Evolutionary conservation across 2,888 invertebrate genomes (phyloP), one percentile per base, ranked within the genome.

Genomic region (Scelioninae gen. 2): DNA sequence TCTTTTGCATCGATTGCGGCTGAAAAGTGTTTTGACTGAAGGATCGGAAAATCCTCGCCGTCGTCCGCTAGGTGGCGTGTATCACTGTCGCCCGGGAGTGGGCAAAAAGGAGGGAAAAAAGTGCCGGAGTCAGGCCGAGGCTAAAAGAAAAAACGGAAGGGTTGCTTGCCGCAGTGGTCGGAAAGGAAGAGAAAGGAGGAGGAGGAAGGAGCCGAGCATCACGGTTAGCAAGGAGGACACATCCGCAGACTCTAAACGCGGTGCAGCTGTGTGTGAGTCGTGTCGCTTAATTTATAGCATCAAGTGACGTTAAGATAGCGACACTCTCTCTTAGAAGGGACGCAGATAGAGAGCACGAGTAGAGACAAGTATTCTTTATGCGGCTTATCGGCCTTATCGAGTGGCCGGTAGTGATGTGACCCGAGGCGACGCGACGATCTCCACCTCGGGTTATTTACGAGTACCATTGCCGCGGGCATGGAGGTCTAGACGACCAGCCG

Each of bases 261-360:
- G 76, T 78, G 81, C 83, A 81, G 81, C 82, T 82, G 82, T 78
- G 82, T 78, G 78, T 79, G 76, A 79, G 81, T 78, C 78, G 78
- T 78, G 78, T 77, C 80, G 78, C 78, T 81, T 84, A 84, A 84
- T 83, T 84, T 84, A 83, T 84, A 79, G 82, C 84, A 80, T 83
- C 81, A 75, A 74, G 76, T 75, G 78, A 81, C 83, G 82, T 83
- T 83, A 83, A 83, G 83, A 83, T 83, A 83, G 81, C 81, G 79
- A 80, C 81, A 78, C 78, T 80, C 77, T 76, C 77, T 76, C 73
- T 77, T 73, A 74, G 77, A 77, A 70, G 58, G 48, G 73, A 69
- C 75, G 52, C 52, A 55, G 77, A 64, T 69, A 71, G 76, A 78
- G 75, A 64, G 75, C 77, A 76, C 70, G 78, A 78, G 68, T 41